Evolutionary conservation across 64 coral and sea anemone genomes (phyloP), one percentile per base, ranked within the genome.

Genomic region (Montipora foliosa): DNA sequence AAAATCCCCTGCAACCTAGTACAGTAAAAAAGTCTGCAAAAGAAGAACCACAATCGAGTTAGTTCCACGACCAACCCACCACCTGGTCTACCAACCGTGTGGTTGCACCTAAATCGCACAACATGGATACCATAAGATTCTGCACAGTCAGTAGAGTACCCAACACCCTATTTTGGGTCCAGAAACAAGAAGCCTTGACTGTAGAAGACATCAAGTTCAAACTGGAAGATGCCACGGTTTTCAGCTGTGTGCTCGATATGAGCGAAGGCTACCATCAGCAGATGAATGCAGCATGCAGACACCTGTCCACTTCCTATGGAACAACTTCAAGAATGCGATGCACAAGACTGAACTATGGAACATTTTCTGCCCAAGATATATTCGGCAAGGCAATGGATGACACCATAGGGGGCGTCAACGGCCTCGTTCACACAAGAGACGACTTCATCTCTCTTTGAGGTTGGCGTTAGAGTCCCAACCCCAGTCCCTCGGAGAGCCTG

Each of bases 231-330:
- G 87, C 87, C 74, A 87, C 60, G 22, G 81, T 95, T 5, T 94
- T 95, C 75, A 90, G 24, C 24, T 24, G 79, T 51, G 82, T 87
- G 9, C 88, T 90, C 6, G 88, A 95, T 44, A 83, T 95, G 88
- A 95, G 87, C 4, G 79, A 90, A 57, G 75, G 93, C 11, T 95
- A 90, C 25, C 73, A 95, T 19, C 93, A 95, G 17, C 60, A 90
- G 81, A 50, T 95, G 21, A 25, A 90, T 29, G 74, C 77, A 45
- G 7, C n/a, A 4, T 86, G 87, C 58, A 72, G 93, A 55, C 66
- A 84, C 53, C 79, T 91, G 12, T 76, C 93, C 19, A 90, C 93
- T 9, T 87, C 87, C 74, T 78, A 90, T 72, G 82, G 87, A 80
- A 89, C 93, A n/a, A 45, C 67, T n/a, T 68, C 20, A 15, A 85